Base-by-base conservation (phyloP, 2,888 invertebrate species). In the Urechis unicinctus region DNA sequence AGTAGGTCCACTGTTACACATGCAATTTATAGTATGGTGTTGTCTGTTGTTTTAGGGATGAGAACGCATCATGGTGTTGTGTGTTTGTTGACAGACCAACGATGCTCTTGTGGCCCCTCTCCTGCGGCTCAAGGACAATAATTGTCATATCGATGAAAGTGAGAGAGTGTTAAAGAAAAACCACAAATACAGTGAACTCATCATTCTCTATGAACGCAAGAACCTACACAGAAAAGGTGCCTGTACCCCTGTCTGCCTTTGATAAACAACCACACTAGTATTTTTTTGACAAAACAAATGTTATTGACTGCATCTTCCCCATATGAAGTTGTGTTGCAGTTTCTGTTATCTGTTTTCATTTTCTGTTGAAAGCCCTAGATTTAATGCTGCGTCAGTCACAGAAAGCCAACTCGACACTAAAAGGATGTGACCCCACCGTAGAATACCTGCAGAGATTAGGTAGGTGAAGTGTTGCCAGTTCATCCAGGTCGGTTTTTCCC, bases 151-250 rank as follows among this genome's bases (percentile, higher is more conserved):
- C 24, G 91, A 90, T 53, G 97, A 97, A 80, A 89, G 94, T 0
- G 97, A 97, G 73, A 85, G 87, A 69, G 89, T 90, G 1, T 80
- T 98, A 36, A 84, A 88, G 62, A 88, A 88, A 70, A 86, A 90
- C 75, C 86, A 89, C 53, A 96, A 95, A 77, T 88, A 88, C 72
- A 88, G 88, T 61, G 97, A 98, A 75, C 82, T 98, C 0, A 92
- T 96, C 63, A 93, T 97, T 69, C 81, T 98, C 31, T 98, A 97
- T 78, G 90, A 95, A 78, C 90, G 89, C 0, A 95, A 94, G 78
- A 91, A 89, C 0, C 87, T 91, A 66, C 96, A 97, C 74, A 85
- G 87, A 60, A 88, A 91, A 79, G 81, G 81, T 80, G n/a, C 21
- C n/a, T 28, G 26, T 57, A 30, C n/a, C n/a, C n/a, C n/a, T n/a